Evolutionary conservation across 2,113 vertebrate genomes (phyloP), one percentile per base, ranked within the genome.

Genomic region (Astur gentilis): DNA sequence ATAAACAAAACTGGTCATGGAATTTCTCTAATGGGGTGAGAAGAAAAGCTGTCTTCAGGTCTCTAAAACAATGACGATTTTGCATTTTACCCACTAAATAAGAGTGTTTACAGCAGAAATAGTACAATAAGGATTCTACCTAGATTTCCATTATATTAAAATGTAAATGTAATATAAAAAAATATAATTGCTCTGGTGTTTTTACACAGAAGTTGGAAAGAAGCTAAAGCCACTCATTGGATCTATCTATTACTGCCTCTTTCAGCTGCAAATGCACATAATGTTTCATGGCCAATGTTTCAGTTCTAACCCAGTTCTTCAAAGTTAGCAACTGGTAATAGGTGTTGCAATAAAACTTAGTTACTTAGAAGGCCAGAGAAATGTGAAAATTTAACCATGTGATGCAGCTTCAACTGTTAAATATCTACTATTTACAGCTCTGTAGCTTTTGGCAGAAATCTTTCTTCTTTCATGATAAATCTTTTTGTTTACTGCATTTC

Each of bases 281-380:
- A 64, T 3, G 3, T 18, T 23, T 83, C 60, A 45, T 32, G 7
- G 50, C 5, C 20, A 76, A 5, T 0, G 0, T 47, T 87, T 60
- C 16, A 32, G 26, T 79, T 77, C 61, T 45, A 60, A 84, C 20
- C 10, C 10, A 60, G 13, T 25, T 54, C 62, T 77, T 25, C 86
- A 61, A 45, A 72, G 34, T 47, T 32, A 40, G 22, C 38, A 22
- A n/a, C 16, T 54, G 36, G 13, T 8, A 76, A 47, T 11, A 84
- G 15, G 9, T 62, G 13, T 7, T 65, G 22, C 9, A 76, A 64
- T 57, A 93, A 75, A 84, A 52, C 14, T 57, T 11, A 47, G 31
- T 42, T 36, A 58, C 14, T 50, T 52, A 47, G 13, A 82, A 82
- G 23, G 11, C 36, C 60, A 71, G 16, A 78, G 36, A 78, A 89